phyloP scores from a whole-genome alignment of 1,140 invertebrate genomes.

The Zelostemma sp. region DNA sequence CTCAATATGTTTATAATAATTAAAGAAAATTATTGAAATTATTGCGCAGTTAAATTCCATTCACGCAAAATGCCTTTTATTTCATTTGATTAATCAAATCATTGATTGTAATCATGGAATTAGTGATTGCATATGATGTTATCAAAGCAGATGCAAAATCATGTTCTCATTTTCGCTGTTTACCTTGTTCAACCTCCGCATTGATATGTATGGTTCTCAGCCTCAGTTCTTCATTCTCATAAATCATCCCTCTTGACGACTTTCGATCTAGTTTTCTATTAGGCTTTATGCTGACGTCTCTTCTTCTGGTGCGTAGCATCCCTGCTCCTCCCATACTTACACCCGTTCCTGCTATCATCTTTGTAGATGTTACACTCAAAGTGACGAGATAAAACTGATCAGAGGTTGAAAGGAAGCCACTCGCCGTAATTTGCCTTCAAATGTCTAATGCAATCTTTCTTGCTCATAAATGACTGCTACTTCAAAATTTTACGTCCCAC shows the following conservation, averaged over 20 bases:
- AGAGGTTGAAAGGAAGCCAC: constrained; percentile 31
- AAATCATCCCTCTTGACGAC: constrained; percentile 88
- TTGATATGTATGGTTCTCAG: constrained; percentile 91
- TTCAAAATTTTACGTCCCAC: constrained; percentile 24
- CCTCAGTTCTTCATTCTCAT: constrained; percentile 92
- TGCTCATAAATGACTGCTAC: constrained; percentile 14
- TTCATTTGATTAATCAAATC: no score
- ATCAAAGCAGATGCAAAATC: constrained; percentile 3
- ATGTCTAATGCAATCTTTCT: constrained; percentile 9
- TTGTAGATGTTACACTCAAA: constrained; percentile 32
- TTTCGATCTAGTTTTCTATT: constrained; percentile 84
- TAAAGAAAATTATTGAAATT: no score
- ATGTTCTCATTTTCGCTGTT: constrained; percentile 16
- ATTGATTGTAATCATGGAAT: no score
- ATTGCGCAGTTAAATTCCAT: no score
- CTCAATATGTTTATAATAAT: no score
- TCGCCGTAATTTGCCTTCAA: constrained; percentile 22
- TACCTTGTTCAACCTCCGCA: constrained; percentile 92
- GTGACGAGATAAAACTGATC: constrained; percentile 27
- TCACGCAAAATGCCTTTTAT: no score
- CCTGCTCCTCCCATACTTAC: constrained; percentile 59
- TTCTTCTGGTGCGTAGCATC: constrained; percentile 78
- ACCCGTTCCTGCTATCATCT: constrained; percentile 59
- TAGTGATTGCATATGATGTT: no score
- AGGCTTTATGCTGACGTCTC: constrained; percentile 80